phyloP scores from a whole-genome alignment of 2,797 vertebrate species.

The Arnoldichthys spilopterus region DNA sequence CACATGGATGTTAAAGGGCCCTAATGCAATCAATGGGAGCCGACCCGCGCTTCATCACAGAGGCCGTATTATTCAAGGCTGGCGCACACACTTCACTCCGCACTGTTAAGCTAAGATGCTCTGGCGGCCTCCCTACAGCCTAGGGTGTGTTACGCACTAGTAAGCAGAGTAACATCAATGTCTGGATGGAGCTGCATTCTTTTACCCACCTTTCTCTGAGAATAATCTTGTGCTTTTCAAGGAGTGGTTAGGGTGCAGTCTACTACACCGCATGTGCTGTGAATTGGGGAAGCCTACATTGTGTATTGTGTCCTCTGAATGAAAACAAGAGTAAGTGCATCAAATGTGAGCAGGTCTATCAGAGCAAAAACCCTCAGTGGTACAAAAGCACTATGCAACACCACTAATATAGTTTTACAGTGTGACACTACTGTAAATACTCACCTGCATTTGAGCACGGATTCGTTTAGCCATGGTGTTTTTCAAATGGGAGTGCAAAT shows the following conservation, averaged over 20 bases:
- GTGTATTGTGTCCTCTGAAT: not conserved
- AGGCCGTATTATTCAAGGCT: conserved; percentile 77
- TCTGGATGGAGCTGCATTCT: conserved; percentile 21
- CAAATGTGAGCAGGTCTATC: not conserved
- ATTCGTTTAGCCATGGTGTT: no score
- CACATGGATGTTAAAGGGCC: conserved; percentile 72
- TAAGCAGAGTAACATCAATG: conserved; percentile 39
- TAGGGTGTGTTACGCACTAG: conserved; percentile 53
- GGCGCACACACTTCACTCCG: conserved; percentile 58
- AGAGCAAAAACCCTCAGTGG: not conserved
- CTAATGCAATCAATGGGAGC: conserved; percentile 76
- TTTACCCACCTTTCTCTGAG: conserved; percentile 12
- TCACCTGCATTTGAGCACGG: no score
- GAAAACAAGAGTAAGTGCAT: not conserved
- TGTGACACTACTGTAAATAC: no score
- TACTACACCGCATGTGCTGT: not conserved
- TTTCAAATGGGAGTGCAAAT: no score
- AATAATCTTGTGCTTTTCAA: not conserved
- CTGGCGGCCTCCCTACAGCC: conserved; percentile 57
- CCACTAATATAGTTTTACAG: no score
- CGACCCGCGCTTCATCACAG: conserved; percentile 72
- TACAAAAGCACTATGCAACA: no score
- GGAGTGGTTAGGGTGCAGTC: not conserved
- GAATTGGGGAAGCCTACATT: not conserved
- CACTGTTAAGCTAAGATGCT: conserved; percentile 55